Evolutionary conservation across 2,113 vertebrate genomes (phyloP), one percentile per base, ranked within the genome.

Genomic region (Cardinalis cardinalis): DNA sequence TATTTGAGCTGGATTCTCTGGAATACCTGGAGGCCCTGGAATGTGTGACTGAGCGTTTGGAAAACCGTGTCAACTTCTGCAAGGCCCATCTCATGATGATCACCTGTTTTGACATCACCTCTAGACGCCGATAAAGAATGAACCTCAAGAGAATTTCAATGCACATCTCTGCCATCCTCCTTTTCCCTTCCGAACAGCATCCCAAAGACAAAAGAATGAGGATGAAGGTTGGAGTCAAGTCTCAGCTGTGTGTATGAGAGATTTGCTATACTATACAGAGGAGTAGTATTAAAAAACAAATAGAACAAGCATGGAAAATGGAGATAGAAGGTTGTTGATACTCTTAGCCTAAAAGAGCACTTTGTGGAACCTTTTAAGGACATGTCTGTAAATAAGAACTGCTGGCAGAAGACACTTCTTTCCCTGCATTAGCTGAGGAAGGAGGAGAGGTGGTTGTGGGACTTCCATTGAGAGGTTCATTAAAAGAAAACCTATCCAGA

Each of bases 71-170:
- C 87, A 99, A 99, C 97, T 99, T 99, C 98, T 99, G 99, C 98
- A 99, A 99, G 97, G 98, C 99, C 53, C 99, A 99, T 92, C 99
- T 99, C 85, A 99, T 99, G 99, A 99, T 99, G 99, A 98, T 99
- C 96, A 99, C 99, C 88, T 99, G 99, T 97, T 99, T 99, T 16
- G 99, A 99, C 87, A 97, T 99, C 96, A 99, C 99, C 71, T 99
- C 98, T 71, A 97, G 98, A 88, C 98, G 98, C 64, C 98, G 98
- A 84, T 99, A 98, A 98, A 96, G 94, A 88, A 94, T 21, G 51
- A 77, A 87, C 76, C 88, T 91, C 63, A 46, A 95, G 95, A 75
- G 49, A 56, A 81, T 84, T 83, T 85, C 52, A 55, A 32, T 34
- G 53, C 1, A 1, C 58, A 72, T 84, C 83, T 87, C 68, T 89